These are phyloP conservation scores for Phorcus lineatus DNA, from an alignment of 2,888 invertebrate genomes.

Conservation along the genomic window DNA sequence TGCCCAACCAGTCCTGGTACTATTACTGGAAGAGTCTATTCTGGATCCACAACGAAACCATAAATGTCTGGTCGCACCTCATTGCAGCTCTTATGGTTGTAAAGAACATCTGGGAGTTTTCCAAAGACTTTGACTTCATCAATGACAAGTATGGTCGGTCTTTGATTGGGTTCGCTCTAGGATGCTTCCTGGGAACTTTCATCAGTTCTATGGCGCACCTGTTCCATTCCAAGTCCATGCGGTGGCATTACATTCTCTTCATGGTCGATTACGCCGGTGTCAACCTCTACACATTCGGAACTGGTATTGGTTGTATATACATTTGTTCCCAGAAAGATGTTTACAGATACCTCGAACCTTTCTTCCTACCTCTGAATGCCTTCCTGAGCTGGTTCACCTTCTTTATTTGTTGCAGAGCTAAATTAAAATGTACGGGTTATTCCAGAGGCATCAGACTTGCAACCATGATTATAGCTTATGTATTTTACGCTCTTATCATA, in stretches of 20 bases:
- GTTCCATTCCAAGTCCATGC: slow-evolving; percentile 57
- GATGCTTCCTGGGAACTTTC: slow-evolving; percentile 41
- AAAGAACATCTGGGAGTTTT: slow-evolving; percentile 22
- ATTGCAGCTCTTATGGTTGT: slow-evolving; percentile 51
- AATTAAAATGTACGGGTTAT: slow-evolving; percentile 47
- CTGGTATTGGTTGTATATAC: slow-evolving; percentile 49
- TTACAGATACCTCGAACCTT: slow-evolving; percentile 30
- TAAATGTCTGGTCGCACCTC: slow-evolving; percentile 65
- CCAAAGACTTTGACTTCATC: not conserved
- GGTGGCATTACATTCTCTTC: slow-evolving; percentile 57
- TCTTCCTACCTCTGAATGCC: slow-evolving; percentile 48
- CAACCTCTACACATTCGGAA: slow-evolving; percentile 56
- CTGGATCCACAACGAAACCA: slow-evolving; percentile 63
- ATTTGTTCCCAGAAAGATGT: slow-evolving; percentile 43
- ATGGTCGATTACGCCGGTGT: slow-evolving; percentile 65
- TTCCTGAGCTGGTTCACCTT: slow-evolving; percentile 50
- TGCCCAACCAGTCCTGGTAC: slow-evolving; percentile 42
- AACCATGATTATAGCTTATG: slow-evolving; percentile 48
- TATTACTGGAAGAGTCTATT: slow-evolving; percentile 60
- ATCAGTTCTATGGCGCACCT: slow-evolving; percentile 59
- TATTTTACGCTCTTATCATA: slow-evolving; percentile 37
- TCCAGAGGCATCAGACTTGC: slow-evolving; percentile 51
- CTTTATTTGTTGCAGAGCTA: slow-evolving; percentile 48
- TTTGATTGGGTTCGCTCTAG: slow-evolving; percentile 48
- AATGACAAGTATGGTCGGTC: slow-evolving; percentile 35